Evolutionary conservation across 2,797 vertebrate genomes (phyloP).

Genomic region (Agapornis canus): DNA sequence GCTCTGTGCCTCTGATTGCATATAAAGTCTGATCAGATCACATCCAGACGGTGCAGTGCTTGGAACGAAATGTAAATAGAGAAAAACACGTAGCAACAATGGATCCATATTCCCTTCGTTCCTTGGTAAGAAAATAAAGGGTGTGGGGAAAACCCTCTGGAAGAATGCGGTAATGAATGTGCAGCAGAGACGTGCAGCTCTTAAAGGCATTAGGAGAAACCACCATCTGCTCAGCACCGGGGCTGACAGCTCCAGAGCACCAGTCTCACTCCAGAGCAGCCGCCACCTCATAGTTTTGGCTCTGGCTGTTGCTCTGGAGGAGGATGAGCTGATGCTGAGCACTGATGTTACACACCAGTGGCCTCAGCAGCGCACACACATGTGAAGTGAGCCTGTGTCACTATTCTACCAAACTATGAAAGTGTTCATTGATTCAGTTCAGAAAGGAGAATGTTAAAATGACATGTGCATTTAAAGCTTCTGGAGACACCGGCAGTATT

Average conservation of each 20-base stretch:
- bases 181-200: background rate
- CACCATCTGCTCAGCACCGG: background rate
- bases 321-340: background rate
- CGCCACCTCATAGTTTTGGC: rapidly evolving
- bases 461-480: background rate
- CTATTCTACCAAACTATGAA: background rate
- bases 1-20: rapidly evolving
- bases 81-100: background rate
- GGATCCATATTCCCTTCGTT: background rate
- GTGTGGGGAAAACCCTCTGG: rapidly evolving
- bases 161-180: background rate
- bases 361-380: background rate
- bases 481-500: background rate
- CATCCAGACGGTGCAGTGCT: rapidly evolving
- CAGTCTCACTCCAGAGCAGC: background rate
- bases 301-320: rapidly evolving
- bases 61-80: background rate
- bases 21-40: background rate
- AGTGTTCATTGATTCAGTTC: background rate
- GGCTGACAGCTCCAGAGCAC: background rate
- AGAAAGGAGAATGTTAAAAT: background rate
- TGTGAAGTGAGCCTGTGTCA: background rate
- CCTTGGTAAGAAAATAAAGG: background rate
- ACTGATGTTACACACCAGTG: rapidly evolving
- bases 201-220: background rate